These are phyloP conservation scores for Sorex fumeus DNA, from an alignment of 2,113 vertebrate genomes.

Conservation along the genomic window DNA sequence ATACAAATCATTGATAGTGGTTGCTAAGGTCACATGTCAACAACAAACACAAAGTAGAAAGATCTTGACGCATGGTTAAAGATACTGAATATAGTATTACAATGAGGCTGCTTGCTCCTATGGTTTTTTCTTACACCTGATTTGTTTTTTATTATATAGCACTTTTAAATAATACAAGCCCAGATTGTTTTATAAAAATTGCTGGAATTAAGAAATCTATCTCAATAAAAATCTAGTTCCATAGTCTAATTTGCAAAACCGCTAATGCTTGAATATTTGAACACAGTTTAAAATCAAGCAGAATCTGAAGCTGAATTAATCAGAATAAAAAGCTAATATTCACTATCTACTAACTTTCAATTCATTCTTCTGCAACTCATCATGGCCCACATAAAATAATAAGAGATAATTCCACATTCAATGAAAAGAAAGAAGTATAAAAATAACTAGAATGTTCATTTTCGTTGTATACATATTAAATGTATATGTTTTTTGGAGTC, in stretches of 20 bases:
- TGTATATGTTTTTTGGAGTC: slow-evolving; percentile 24
- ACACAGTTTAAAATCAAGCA: not conserved
- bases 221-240: slow-evolving; percentile 48
- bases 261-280: not conserved
- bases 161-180: slow-evolving; percentile 40
- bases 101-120: not conserved
- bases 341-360: not conserved
- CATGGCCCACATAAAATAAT: not conserved
- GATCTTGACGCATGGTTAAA: slow-evolving; percentile 60
- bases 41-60: slow-evolving; percentile 40
- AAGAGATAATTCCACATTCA: slow-evolving; percentile 27
- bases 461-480: not conserved
- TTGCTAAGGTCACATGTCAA: slow-evolving; percentile 75
- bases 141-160: slow-evolving; percentile 24
- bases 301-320: not conserved
- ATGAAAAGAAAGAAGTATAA: not conserved
- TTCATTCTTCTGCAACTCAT: slow-evolving; percentile 1
- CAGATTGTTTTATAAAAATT: slow-evolving; percentile 29
- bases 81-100: slow-evolving; percentile 22
- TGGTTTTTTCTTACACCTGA: slow-evolving; percentile 49
- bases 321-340: slow-evolving; percentile 5
- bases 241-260: not conserved
- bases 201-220: slow-evolving; percentile 10
- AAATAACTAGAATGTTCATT: not conserved
- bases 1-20: slow-evolving; percentile 43